phyloP scores from a whole-genome alignment of 2,888 invertebrate genomes.

The Euplagia quadripunctaria region DNA sequence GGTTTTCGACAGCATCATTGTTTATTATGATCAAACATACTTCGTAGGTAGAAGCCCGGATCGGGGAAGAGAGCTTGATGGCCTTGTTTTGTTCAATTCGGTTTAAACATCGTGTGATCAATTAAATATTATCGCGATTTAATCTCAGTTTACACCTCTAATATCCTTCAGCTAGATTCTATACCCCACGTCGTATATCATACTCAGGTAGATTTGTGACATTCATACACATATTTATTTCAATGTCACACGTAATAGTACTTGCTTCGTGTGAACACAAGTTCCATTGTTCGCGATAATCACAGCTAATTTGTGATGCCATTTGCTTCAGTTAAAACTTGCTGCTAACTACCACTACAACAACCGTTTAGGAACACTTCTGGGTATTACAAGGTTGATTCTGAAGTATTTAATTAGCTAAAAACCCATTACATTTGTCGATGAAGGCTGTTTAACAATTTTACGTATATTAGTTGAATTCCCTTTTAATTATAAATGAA shows the following conservation, averaged over 20 bases:
- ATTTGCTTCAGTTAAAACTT: slow-evolving; percentile 31
- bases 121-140: no score
- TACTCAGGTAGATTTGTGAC: slow-evolving; percentile 21
- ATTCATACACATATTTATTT: slow-evolving; percentile 32
- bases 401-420: slow-evolving; percentile 22
- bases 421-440: slow-evolving; percentile 17
- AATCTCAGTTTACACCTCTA: no score
- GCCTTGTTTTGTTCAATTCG: not conserved
- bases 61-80: not conserved
- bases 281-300: slow-evolving; percentile 73
- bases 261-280: slow-evolving; percentile 45
- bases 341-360: slow-evolving; percentile 11
- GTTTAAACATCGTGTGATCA: not conserved
- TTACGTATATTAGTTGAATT: slow-evolving; percentile 9
- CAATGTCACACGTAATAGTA: slow-evolving; percentile 54
- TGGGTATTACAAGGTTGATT: slow-evolving; percentile 38
- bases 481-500: not conserved
- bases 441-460: slow-evolving; percentile 12
- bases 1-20: not conserved
- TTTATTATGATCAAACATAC: not conserved
- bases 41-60: not conserved
- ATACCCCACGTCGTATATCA: not conserved
- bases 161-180: no score
- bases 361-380: slow-evolving; percentile 23
- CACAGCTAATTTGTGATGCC: slow-evolving; percentile 58